Evolutionary conservation across 2,888 invertebrate genomes (phyloP).

Genomic region (Rhamnusium bicolor): DNA sequence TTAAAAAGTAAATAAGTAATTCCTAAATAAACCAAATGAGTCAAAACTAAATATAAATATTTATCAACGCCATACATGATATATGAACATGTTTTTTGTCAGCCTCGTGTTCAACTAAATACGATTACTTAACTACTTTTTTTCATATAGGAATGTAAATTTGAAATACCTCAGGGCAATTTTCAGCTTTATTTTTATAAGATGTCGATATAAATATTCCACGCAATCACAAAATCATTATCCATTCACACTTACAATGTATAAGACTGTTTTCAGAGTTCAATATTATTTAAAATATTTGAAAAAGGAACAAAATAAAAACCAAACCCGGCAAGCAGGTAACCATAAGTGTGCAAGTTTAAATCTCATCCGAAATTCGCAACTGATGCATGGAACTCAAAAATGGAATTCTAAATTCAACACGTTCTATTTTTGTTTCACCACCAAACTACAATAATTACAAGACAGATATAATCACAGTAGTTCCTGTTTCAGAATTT

Average conservation of each 20-base stretch:
- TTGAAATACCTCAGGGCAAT: background rate
- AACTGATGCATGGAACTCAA: conserved; percentile 1
- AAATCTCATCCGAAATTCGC: conserved; percentile 17
- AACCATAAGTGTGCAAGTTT: conserved; percentile 19
- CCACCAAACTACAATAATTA: conserved; percentile 20
- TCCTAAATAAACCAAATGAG: background rate
- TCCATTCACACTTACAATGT: conserved; percentile 7
- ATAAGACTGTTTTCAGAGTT: background rate
- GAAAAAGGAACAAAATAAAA: conserved; percentile 26
- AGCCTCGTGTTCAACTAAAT: background rate
- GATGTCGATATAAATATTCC: conserved; percentile 11
- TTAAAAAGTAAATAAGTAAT: background rate
- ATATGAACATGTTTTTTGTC: background rate
- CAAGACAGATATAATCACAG: conserved; percentile 14
- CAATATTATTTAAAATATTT: conserved; percentile 4
- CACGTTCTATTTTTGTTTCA: conserved; percentile 1
- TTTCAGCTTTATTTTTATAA: background rate
- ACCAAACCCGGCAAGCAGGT: conserved; percentile 23
- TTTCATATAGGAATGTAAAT: background rate
- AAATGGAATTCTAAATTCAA: conserved; percentile 7
- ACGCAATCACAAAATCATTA: background rate
- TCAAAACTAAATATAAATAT: background rate
- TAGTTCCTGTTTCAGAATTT: conserved; percentile 34
- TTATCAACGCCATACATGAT: background rate
- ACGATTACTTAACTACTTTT: background rate